phyloP scores from a whole-genome alignment of 2,888 invertebrate species.

The Sarcophaga subvicina region DNA sequence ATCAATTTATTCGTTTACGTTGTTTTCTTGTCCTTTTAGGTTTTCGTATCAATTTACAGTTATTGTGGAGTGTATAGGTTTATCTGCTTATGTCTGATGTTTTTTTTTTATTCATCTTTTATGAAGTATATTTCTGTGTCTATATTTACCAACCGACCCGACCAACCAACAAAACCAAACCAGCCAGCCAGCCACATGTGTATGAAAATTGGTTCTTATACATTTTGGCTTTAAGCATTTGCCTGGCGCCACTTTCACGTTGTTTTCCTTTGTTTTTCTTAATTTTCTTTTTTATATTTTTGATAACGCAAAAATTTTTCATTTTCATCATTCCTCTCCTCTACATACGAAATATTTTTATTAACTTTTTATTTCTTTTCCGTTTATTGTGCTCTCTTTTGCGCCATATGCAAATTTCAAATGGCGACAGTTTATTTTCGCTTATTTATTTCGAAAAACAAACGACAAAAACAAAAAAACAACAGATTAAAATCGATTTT shows the following conservation, averaged over 20 bases:
- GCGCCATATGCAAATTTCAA: conserved; percentile 35
- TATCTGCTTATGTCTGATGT: background rate
- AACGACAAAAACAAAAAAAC: background rate
- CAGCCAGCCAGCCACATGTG: conserved; percentile 14
- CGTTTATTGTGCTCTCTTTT: background rate
- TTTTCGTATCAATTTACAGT: background rate
- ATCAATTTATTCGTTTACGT: background rate
- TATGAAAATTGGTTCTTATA: background rate
- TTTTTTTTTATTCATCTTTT: background rate
- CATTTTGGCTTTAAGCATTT: background rate
- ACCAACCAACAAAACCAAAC: background rate
- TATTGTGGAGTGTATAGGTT: background rate
- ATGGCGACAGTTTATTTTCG: conserved; percentile 38
- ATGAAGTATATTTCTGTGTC: background rate
- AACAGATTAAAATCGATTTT: background rate
- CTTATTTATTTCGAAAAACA: background rate
- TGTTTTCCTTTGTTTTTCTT: background rate
- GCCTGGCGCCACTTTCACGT: conserved; percentile 45
- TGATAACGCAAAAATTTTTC: conserved; percentile 34
- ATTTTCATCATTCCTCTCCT: background rate
- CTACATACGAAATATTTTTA: background rate
- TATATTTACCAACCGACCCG: background rate
- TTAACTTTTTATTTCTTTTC: background rate
- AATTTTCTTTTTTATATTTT: conserved; percentile 2
- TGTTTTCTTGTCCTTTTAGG: background rate